These are phyloP conservation scores for Tachycineta bicolor DNA, from an alignment of 2,113 vertebrate genomes.

Conservation along the genomic window DNA sequence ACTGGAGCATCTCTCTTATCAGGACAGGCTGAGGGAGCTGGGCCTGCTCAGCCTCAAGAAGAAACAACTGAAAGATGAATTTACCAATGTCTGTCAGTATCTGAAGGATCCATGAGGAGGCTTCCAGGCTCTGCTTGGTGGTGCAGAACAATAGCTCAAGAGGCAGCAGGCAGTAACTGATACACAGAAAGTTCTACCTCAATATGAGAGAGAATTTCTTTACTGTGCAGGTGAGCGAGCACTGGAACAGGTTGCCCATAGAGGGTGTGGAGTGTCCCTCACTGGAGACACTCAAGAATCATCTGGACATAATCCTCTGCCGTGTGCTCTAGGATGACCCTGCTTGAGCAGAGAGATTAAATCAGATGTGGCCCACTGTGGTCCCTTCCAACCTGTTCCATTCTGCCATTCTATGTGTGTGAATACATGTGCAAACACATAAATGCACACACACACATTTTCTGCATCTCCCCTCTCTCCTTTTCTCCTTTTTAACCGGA, in stretches of 20 bases:
- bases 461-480: background rate
- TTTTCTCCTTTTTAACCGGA: background rate
- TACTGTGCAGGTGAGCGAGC: accelerated
- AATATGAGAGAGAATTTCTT: background rate
- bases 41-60: background rate
- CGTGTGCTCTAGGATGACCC: background rate
- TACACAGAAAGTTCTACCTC: background rate
- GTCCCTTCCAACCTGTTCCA: background rate
- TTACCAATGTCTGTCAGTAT: background rate
- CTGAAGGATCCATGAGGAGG: background rate
- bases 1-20: background rate
- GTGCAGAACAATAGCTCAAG: background rate
- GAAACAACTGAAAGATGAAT: background rate
- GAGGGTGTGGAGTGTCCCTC: background rate
- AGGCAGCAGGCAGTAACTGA: background rate
- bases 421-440: accelerated
- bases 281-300: background rate
- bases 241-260: background rate
- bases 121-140: background rate
- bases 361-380: background rate
- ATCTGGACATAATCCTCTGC: background rate
- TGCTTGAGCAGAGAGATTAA: background rate
- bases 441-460: background rate
- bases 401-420: background rate
- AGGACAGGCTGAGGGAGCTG: background rate